phyloP scores from a whole-genome alignment of 2,797 vertebrate genomes.

The Anniella stebbinsi region DNA sequence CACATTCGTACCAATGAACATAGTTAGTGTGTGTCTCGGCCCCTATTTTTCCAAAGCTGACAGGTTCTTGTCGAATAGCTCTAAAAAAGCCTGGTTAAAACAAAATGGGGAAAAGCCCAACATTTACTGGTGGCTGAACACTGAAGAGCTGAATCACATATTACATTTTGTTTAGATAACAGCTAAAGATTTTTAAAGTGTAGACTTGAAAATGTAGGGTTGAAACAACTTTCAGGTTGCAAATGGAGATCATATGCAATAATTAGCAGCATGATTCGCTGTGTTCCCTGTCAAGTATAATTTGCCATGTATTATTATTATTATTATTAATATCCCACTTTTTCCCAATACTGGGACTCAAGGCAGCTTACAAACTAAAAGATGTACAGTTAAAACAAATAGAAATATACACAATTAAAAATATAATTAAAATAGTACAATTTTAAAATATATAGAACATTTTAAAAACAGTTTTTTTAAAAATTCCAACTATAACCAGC shows the following conservation, averaged over 20 bases:
- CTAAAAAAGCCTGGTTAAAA: conserved; percentile 89
- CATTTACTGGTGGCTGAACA: not conserved
- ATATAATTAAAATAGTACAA: too few species aligned
- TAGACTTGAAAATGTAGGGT: not conserved
- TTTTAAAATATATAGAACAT: too few species aligned
- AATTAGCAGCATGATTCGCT: not conserved
- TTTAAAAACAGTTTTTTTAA: too few species aligned
- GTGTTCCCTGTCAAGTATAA: not conserved
- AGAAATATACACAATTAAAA: too few species aligned
- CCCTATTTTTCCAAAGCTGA: conserved; percentile 93
- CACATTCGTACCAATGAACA: conserved; percentile 97
- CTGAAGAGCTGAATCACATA: not conserved
- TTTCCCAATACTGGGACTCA: too few species aligned
- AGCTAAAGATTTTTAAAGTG: not conserved
- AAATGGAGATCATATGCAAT: not conserved
- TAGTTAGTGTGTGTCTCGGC: conserved; percentile 92
- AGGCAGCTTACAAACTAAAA: too few species aligned
- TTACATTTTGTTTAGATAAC: not conserved
- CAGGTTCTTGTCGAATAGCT: conserved; percentile 94
- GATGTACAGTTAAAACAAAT: too few species aligned
- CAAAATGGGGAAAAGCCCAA: conserved; percentile 24
- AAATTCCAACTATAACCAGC: too few species aligned
- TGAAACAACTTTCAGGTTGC: not conserved
- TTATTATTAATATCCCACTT: too few species aligned
- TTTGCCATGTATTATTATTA: not conserved